Evolutionary conservation across 2,113 vertebrate genomes (phyloP), one percentile per base, ranked within the genome.

Genomic region (Pelmatolapia mariae): DNA sequence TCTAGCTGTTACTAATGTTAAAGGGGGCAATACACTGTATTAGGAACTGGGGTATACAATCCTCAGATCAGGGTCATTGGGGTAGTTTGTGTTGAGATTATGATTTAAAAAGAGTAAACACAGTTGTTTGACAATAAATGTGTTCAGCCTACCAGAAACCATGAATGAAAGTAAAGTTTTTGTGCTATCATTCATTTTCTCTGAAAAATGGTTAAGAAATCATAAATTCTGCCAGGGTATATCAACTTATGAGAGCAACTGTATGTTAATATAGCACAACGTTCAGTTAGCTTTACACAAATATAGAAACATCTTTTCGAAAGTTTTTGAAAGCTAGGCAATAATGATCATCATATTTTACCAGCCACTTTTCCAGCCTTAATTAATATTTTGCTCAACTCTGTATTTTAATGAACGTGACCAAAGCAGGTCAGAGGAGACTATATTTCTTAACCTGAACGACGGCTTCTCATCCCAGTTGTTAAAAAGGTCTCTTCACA

Each of bases 281-380:
- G 10, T 66, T 66, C 61, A 66, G 61, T 2, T 36, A 66, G 10
- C 31, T n/a, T 66, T 66, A n/a, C 61, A 66, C 61, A 66, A 36
- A 66, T 36, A 66, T 66, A 12, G 61, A 66, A 66, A n/a, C 10
- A 3, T 63, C 6, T 33, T 56, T 40, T 57, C n/a, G 22, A 8
- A 33, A 54, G 47, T n/a, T 82, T 85, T 38, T 47, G 50, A 81
- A 86, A 73, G 79, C 80, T 79, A 80, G 57, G 66, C 59, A 91
- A 83, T 84, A 91, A 86, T 92, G 84, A 79, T 90, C 31, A 85
- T 92, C 54, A 87, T 76, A 80, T 89, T 85, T 84, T 19, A 59
- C 47, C 82, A 12, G n/a, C 52, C 29, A 19, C 40, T 88, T 26
- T 15, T 9, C 85, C 18, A 13, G 82, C 47, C 78, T 83, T 59